Evolutionary conservation across 1,140 invertebrate genomes (phyloP), one percentile per base, ranked within the genome.

Genomic region (Papilio aristodemus): DNA sequence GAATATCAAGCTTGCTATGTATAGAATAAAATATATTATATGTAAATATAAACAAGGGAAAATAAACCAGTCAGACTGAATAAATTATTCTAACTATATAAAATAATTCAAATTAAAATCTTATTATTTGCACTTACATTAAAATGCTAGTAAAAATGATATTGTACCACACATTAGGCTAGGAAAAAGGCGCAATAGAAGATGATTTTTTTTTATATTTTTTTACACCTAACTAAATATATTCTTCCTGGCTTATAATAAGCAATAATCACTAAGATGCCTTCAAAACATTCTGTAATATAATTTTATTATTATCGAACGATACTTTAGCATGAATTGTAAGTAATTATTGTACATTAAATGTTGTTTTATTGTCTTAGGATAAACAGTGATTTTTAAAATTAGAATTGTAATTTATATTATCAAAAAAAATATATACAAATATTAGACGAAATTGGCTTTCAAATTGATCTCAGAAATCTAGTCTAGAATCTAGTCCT

Each of bases 391-490:
- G 54, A 38, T 54, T 70, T 66, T 59, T 27, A 13, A 22, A 68
- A 68, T 37, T 11, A 27, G 13, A 11, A 14, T 43, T 25, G 39
- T 67, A 54, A 14, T 54, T 57, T 25, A 37, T 5, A 57, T 54
- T 54, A 50, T 67, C 13, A 17, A 32, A 39, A 39, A 39, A 38
- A 7, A 38, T 0, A 39, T 38, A 70, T 7, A 37, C 14, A 71
- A 58, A 22, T 46, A 37, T 54, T 64, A 69, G 17, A 72, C 13
- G 71, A 43, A 70, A 85, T 84, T 85, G 80, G 86, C 86, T 89
- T 87, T 89, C 86, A 73, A 68, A 80, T 78, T 87, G 86, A 89
- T 89, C 86, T 89, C 86, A 85, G 71, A 78, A 71, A 68, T 77
- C 77, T 87, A 89, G 85, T 85, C 80, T 63, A 63, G 37, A 63